Evolutionary conservation across 2,888 invertebrate genomes (phyloP).

Genomic region (Gortyna flavago): DNA sequence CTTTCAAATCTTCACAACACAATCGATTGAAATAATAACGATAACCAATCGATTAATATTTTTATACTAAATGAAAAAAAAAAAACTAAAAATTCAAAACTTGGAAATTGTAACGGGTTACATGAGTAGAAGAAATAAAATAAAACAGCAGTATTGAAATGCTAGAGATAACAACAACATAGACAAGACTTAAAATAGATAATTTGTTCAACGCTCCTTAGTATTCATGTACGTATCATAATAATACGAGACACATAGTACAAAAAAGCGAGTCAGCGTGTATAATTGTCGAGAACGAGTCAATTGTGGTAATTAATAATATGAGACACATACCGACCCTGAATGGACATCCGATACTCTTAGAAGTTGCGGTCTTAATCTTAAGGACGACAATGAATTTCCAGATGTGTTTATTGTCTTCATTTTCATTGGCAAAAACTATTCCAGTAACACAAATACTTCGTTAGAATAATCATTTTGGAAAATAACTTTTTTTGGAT

Average conservation of each 20-base stretch:
- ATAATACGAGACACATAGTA: constrained; percentile 25
- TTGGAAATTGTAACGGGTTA: constrained; percentile 16
- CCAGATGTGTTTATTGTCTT: constrained; percentile 36
- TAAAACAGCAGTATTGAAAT: constrained; percentile 4
- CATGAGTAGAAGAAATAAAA: constrained; percentile 18
- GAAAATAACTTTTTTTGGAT: neutral
- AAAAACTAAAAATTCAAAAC: neutral
- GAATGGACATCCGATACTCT: constrained; percentile 70
- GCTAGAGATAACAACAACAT: neutral
- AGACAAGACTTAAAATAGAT: neutral
- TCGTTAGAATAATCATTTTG: neutral
- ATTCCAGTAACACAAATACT: neutral
- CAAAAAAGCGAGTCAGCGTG: constrained; percentile 61
- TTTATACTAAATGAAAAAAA: neutral
- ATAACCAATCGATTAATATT: constrained; percentile 2
- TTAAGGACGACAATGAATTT: constrained; percentile 55
- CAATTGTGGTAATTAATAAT: constrained; percentile 73
- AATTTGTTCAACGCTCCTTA: constrained; percentile 24
- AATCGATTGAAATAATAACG: constrained; percentile 10
- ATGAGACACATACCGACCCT: constrained; percentile 66
- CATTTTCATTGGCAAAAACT: constrained; percentile 9
- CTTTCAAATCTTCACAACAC: neutral
- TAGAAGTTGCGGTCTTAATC: constrained; percentile 62
- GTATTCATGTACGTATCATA: constrained; percentile 18
- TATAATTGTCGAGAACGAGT: constrained; percentile 60